Conservation (phyloP, 2,113 vertebrate species). For the Ammodytes marinus region DNA sequence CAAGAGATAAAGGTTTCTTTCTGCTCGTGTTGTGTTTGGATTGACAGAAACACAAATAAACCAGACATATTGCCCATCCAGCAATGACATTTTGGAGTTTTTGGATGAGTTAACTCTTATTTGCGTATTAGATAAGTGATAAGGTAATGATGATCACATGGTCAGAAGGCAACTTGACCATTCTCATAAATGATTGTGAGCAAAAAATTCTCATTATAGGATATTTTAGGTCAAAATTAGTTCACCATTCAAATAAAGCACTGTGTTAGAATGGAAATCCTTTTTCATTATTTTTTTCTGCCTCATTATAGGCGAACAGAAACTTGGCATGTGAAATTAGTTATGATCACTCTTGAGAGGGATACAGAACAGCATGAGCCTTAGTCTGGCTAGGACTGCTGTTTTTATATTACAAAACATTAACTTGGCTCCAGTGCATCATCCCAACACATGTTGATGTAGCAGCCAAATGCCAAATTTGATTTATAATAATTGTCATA, state of each 20-base stretch:
- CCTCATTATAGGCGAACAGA: conserved; percentile 86
- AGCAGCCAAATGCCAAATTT: conserved; percentile 93
- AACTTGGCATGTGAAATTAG: conserved; percentile 90
- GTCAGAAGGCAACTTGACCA: conserved; percentile 52
- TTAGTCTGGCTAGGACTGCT: conserved; percentile 87
- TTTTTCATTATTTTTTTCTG: conserved; percentile 58
- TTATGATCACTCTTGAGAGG: conserved; percentile 89
- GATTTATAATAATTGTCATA: conserved; percentile 84
- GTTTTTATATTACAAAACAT: conserved; percentile 95
- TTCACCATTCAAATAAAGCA: conserved; percentile 58
- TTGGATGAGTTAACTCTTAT: too few relatives aligned
- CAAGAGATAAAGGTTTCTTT: too few relatives aligned
- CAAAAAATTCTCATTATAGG: conserved; percentile 78
- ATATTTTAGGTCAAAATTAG: conserved; percentile 71
- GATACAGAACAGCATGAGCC: conserved; percentile 91
- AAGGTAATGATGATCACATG: conserved; percentile 60
- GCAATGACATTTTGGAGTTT: too few relatives aligned
- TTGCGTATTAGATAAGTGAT: conserved; percentile 38
- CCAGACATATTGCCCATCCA: too few relatives aligned
- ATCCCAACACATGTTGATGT: conserved; percentile 93
- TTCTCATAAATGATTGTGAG: conserved; percentile 66
- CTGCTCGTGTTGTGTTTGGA: too few relatives aligned
- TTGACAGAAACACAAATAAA: too few relatives aligned
- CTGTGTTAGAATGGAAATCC: conserved; percentile 74
- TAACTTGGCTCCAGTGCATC: conserved; percentile 92